These are phyloP conservation scores for Drosophila mauritiana DNA, from an alignment of 1,140 invertebrate genomes.

Conservation along the genomic window DNA sequence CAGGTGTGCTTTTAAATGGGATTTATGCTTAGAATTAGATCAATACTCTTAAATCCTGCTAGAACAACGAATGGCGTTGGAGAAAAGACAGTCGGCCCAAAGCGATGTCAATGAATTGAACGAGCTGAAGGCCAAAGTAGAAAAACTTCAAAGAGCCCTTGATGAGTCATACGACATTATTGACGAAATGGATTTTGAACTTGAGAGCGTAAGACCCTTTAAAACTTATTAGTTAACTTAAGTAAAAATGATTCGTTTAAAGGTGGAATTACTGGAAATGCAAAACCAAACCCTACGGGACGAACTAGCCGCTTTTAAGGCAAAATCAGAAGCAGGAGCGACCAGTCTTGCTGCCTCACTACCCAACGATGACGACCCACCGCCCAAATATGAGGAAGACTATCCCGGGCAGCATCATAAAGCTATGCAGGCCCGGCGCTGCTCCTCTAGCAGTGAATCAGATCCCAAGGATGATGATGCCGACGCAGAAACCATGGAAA, in stretches of 20 bases:
- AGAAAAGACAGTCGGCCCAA: constrained; percentile 61
- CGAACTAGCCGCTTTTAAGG: constrained; percentile 56
- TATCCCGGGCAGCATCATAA: neutral
- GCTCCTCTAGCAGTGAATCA: constrained; percentile 38
- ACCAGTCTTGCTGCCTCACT: neutral
- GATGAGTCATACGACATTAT: constrained; percentile 81
- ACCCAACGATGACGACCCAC: constrained; percentile 48
- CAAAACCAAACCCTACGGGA: constrained; percentile 70
- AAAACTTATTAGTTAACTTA: neutral
- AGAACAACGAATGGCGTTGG: constrained; percentile 60
- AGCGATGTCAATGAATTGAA: constrained; percentile 35
- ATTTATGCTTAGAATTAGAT: rapidly evolving
- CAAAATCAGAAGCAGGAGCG: neutral
- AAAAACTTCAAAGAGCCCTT: constrained; percentile 65
- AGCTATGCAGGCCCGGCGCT: neutral
- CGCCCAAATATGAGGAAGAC: constrained; percentile 51
- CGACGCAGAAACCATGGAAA: constrained; percentile 39
- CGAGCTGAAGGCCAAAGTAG: constrained; percentile 54
- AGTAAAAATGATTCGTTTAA: rapidly evolving
- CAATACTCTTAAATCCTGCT: no score
- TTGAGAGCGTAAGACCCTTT: constrained; percentile 65
- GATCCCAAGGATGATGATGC: constrained; percentile 47
- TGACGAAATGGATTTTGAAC: constrained; percentile 81
- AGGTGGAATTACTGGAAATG: constrained; percentile 78
- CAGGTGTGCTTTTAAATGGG: constrained; percentile 11